These are phyloP conservation scores for Chiloscyllium plagiosum DNA, from an alignment of 2,113 vertebrate genomes.

Conservation along the genomic window DNA sequence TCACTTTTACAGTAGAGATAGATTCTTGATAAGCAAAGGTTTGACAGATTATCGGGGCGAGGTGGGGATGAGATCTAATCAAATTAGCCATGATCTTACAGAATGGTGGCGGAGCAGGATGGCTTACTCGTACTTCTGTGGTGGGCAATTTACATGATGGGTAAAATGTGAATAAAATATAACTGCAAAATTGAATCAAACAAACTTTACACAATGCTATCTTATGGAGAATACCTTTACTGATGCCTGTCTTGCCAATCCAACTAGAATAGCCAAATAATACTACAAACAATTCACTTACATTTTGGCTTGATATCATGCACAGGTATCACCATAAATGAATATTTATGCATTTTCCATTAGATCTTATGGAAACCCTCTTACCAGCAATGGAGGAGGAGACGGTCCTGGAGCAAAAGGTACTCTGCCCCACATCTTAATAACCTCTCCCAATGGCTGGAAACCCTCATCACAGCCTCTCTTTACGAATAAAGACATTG, in stretches of 20 bases:
- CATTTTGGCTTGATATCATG: neutral
- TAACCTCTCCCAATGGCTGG: slow-evolving; percentile 87
- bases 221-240: neutral
- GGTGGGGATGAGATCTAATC: too few relatives aligned
- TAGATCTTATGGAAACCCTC: slow-evolving; percentile 38
- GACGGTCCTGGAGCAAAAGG: slow-evolving; percentile 82
- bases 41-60: too few relatives aligned
- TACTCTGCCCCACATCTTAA: slow-evolving; percentile 96
- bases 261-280: neutral
- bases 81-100: too few relatives aligned
- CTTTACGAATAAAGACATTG: slow-evolving; percentile 89
- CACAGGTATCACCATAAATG: neutral
- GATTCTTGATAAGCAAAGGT: too few relatives aligned
- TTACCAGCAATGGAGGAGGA: slow-evolving; percentile 82
- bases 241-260: neutral
- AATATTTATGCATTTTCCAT: slow-evolving; percentile 10
- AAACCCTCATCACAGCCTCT: slow-evolving; percentile 95
- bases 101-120: too few relatives aligned
- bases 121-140: neutral
- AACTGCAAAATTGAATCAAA: neutral
- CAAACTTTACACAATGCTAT: neutral
- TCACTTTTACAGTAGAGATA: too few relatives aligned
- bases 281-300: neutral
- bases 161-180: neutral
- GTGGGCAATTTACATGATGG: neutral